phyloP scores from a whole-genome alignment of 2,888 invertebrate genomes.

The Portevinia maculata region DNA sequence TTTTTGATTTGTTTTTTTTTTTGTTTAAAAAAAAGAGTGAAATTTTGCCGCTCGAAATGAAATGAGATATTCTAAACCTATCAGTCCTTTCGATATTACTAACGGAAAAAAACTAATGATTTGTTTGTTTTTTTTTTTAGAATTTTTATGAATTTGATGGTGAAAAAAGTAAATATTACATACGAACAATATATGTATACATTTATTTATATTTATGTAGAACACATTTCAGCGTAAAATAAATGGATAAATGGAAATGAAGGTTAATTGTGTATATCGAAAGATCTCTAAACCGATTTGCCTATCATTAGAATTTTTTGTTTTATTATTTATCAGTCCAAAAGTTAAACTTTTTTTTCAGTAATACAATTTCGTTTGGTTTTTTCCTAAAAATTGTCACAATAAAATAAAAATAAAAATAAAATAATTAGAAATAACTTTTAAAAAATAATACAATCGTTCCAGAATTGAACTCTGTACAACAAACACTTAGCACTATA shows the following conservation, averaged over 20 bases:
- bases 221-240: constrained; percentile 66
- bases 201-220: constrained; percentile 12
- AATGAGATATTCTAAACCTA: constrained; percentile 76
- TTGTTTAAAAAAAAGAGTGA: constrained; percentile 49
- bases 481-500: constrained; percentile 68
- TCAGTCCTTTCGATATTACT: constrained; percentile 77
- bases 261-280: constrained; percentile 51
- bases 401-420: constrained; percentile 2
- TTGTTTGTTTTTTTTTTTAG: constrained; percentile 24
- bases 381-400: constrained; percentile 21
- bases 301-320: constrained; percentile 45
- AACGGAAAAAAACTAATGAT: constrained; percentile 52
- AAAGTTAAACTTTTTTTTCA: constrained; percentile 53
- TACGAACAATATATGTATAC: constrained; percentile 33
- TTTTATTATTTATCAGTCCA: constrained; percentile 64
- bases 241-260: constrained; percentile 42
- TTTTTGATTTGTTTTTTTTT: constrained; percentile 28
- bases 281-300: constrained; percentile 60
- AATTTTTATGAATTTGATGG: constrained; percentile 26
- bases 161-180: constrained; percentile 18
- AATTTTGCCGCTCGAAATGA: constrained; percentile 71
- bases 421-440: constrained; percentile 5
- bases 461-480: constrained; percentile 63
- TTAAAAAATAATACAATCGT: constrained; percentile 56
- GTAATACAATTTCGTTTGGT: constrained; percentile 55